Conservation (phyloP, 2,797 vertebrate genomes). For the Chaetodon trifasciatus region DNA sequence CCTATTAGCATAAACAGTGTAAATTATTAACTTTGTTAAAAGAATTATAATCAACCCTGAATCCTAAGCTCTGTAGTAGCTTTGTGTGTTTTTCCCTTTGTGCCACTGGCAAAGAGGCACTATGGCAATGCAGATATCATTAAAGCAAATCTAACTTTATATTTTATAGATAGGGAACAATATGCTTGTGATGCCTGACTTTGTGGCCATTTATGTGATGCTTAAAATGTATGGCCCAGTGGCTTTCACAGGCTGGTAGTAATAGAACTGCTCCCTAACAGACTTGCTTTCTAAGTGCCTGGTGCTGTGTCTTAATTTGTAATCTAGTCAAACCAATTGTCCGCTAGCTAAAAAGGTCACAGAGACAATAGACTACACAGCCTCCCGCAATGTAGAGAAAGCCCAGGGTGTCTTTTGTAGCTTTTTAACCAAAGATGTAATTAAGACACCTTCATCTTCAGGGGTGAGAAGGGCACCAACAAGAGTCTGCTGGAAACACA, state of each 20-base stretch:
- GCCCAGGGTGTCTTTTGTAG: slow-evolving; percentile 77
- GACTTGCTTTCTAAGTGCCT: slow-evolving; percentile 81
- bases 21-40: slow-evolving; percentile 86
- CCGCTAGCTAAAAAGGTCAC: slow-evolving; percentile 85
- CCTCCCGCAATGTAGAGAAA: slow-evolving; percentile 75
- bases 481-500: slow-evolving; percentile 64
- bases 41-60: slow-evolving; percentile 78
- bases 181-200: slow-evolving; percentile 57
- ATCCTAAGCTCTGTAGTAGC: slow-evolving; percentile 53
- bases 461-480: slow-evolving; percentile 75
- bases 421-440: slow-evolving; percentile 84
- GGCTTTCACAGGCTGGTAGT: slow-evolving; percentile 75
- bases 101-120: slow-evolving; percentile 74
- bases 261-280: slow-evolving; percentile 79
- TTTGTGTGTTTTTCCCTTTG: slow-evolving; percentile 71
- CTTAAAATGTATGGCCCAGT: slow-evolving; percentile 75
- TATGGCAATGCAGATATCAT: slow-evolving; percentile 69
- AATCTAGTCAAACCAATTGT: slow-evolving; percentile 86
- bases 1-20: slow-evolving; percentile 83
- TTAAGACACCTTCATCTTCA: slow-evolving; percentile 82
- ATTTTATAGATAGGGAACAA: slow-evolving; percentile 74
- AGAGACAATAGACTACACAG: slow-evolving; percentile 82
- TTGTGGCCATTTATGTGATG: slow-evolving; percentile 70
- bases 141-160: slow-evolving; percentile 76
- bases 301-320: slow-evolving; percentile 85